Percentiles rank a stretch among this genome's conserved stretches.
Conservation (phyloP, 37 sponge, comb jelly and placozoan genomes). For the Theonella swinhoei region DNA sequence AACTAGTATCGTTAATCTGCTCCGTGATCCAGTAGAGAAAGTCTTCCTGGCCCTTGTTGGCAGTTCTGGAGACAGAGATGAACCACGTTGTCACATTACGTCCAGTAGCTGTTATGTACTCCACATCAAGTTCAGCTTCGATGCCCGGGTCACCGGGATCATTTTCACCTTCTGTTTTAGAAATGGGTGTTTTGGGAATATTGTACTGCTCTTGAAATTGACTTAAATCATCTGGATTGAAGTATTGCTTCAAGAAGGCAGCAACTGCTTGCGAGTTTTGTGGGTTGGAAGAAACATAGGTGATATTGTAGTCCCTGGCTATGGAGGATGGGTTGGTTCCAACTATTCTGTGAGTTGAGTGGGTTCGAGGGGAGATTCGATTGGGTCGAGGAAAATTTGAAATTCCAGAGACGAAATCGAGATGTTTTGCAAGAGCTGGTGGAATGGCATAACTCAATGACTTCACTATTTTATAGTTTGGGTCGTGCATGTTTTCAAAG, state of each 20-base stretch:
- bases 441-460: constrained; percentile 47
- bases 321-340: constrained; percentile 45
- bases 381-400: constrained; percentile 28
- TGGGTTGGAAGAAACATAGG: constrained; percentile 51
- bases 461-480: background rate
- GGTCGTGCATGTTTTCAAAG: constrained; percentile 15
- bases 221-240: constrained; percentile 71
- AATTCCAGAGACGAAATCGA: constrained; percentile 80
- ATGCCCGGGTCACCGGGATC: constrained; percentile 57
- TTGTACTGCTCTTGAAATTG: constrained; percentile 75
- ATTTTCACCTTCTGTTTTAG: constrained; percentile 65
- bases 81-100: constrained; percentile 78
- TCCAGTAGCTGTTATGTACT: constrained; percentile 83
- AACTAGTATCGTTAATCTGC: constrained; percentile 72
- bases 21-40: constrained; percentile 86
- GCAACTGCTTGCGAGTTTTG: constrained; percentile 88
- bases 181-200: constrained; percentile 48
- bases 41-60: constrained; percentile 84
- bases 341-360: background rate
- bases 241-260: constrained; percentile 87
- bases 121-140: constrained; percentile 91
- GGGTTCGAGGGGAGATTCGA: background rate
- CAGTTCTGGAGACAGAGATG: constrained; percentile 50
- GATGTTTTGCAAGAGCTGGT: constrained; percentile 8
- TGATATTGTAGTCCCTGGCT: constrained; percentile 74